Percentiles rank a stretch among this genome's conserved stretches.
Evolutionary conservation across 1,140 invertebrate species (phyloP).

Genomic region (Kradibia gibbosae): DNA sequence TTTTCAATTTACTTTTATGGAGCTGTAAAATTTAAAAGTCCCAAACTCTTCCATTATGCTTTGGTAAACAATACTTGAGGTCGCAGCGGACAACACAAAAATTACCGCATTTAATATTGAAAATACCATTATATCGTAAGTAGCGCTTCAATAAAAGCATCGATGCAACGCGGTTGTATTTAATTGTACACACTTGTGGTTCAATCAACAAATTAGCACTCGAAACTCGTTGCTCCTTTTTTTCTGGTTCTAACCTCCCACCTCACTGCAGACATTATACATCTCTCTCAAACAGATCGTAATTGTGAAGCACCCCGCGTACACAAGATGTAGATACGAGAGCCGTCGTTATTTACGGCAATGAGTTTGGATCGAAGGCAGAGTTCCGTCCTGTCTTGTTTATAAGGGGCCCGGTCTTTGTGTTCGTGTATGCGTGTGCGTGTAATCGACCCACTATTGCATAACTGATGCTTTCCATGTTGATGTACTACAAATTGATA

Average conservation of each 20-base stretch:
- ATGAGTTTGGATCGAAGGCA: background rate
- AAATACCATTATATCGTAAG: too few relatives aligned
- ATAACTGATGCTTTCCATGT: constrained; percentile 23
- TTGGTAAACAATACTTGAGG: too few relatives aligned
- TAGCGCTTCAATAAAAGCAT: background rate
- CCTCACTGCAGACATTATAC: background rate
- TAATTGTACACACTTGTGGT: background rate
- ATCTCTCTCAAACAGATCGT: too few relatives aligned
- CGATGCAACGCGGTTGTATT: background rate
- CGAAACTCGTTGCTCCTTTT: background rate
- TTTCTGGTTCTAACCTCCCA: background rate
- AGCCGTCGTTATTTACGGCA: constrained; percentile 43
- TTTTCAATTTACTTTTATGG: too few relatives aligned
- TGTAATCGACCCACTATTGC: constrained; percentile 9
- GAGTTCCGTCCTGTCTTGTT: background rate
- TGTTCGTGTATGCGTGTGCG: background rate
- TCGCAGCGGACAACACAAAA: too few relatives aligned
- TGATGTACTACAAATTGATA: background rate
- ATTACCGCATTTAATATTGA: too few relatives aligned
- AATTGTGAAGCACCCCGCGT: constrained; percentile 27
- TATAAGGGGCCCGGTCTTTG: too few relatives aligned
- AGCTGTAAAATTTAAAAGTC: too few relatives aligned
- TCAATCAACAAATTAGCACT: constrained; percentile 8
- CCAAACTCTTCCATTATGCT: too few relatives aligned
- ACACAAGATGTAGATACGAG: constrained; percentile 44